phyloP scores from a whole-genome alignment of 1,140 invertebrate genomes.

The Lasaia peninsularis region DNA sequence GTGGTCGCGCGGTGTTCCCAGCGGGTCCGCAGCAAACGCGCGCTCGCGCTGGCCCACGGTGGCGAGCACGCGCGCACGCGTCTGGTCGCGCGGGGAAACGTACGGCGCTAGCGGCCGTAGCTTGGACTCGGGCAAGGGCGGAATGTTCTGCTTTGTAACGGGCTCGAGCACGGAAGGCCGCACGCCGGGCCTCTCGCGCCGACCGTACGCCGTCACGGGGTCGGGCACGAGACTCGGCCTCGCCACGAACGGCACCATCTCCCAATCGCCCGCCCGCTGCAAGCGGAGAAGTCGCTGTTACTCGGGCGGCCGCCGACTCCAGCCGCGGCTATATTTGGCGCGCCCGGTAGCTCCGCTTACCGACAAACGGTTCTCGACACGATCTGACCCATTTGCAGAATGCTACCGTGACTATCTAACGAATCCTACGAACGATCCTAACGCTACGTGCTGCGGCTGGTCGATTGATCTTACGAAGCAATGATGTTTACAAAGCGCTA shows the following conservation, averaged over 20 bases:
- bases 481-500: constrained; percentile 56
- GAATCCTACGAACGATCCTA: constrained; percentile 27
- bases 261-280: constrained; percentile 90
- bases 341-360: constrained; percentile 65
- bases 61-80: constrained; percentile 78
- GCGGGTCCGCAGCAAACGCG: constrained; percentile 74
- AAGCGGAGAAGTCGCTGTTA: constrained; percentile 78
- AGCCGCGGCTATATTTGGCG: constrained; percentile 75
- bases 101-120: constrained; percentile 80
- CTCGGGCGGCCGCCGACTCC: constrained; percentile 61
- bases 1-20: constrained; percentile 78
- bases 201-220: constrained; percentile 88
- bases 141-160: constrained; percentile 75
- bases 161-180: constrained; percentile 58
- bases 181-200: constrained; percentile 67
- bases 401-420: constrained; percentile 40
- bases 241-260: constrained; percentile 89
- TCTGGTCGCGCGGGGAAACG: constrained; percentile 80
- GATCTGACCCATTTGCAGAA: constrained; percentile 66
- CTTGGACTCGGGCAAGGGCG: constrained; percentile 76
- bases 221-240: constrained; percentile 88
- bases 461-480: constrained; percentile 54
- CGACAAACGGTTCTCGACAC: constrained; percentile 54
- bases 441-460: constrained; percentile 21
- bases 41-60: constrained; percentile 77